phyloP scores from a whole-genome alignment of 2,888 invertebrate species.

The Torymus aiolomorphi region DNA sequence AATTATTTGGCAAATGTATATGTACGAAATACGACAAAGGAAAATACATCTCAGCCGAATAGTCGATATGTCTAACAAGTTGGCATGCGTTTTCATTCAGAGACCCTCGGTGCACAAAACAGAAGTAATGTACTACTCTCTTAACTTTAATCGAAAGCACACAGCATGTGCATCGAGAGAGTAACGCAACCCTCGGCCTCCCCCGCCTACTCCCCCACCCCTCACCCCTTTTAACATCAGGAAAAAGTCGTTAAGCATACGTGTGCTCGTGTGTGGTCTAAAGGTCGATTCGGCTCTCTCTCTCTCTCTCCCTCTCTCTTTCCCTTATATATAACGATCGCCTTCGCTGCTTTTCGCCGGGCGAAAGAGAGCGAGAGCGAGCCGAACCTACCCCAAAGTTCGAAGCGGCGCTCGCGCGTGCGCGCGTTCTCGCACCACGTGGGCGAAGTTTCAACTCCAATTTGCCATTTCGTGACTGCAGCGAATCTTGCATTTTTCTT shows the following conservation, averaged over 20 bases:
- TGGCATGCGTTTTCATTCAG: too few species aligned
- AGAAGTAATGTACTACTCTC: background rate
- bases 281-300: background rate
- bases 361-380: constrained; percentile 1
- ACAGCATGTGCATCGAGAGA: constrained; percentile 1
- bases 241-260: constrained; percentile 55
- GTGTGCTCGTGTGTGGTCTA: background rate
- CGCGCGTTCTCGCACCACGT: constrained; percentile 15
- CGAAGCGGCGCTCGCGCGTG: background rate
- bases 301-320: too few species aligned
- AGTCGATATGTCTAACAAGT: too few species aligned
- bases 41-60: too few species aligned
- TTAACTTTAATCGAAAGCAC: constrained; percentile 30
- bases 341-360: constrained; percentile 19
- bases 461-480: constrained; percentile 76
- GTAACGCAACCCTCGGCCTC: background rate
- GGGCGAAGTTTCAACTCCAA: constrained; percentile 74
- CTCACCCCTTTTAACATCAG: constrained; percentile 27
- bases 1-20: too few species aligned
- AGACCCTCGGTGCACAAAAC: too few species aligned
- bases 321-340: constrained; percentile 31
- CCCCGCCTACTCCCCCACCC: background rate
- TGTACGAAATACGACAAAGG: too few species aligned
- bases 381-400: constrained; percentile 71
- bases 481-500: constrained; percentile 76